Evolutionary conservation across 2,113 vertebrate species (phyloP), one percentile per base, ranked within the genome.

Genomic region (Microtus pennsylvanicus): DNA sequence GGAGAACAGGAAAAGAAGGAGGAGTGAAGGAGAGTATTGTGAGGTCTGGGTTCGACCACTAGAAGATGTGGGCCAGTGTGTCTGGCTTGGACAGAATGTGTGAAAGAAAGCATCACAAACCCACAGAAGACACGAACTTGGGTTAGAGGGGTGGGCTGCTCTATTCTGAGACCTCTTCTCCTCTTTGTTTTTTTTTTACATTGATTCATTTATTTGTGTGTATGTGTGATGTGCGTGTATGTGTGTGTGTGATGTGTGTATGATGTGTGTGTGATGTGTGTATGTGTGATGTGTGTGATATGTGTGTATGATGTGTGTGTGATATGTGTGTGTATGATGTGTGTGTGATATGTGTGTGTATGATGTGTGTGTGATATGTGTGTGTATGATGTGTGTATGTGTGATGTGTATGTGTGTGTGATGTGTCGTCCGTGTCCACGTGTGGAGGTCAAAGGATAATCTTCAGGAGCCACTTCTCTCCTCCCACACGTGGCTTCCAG

Each of bases 1-100:
- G 55, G 55, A 58, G 55, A 58, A 22, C 22, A 76, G 58, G 55
- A 45, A 35, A 30, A 45, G 30, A 52, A 52, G 50, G 13, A 33
- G 4, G 2, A 6, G 67, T 6, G 12, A 38, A 28, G 50, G n/a
- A 21, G n/a, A 58, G 17, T 30, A 3, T 50, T 50, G 45, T 7
- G 26, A 7, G n/a, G 9, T 4, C 10, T 4, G 13, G 7, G 35
- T 14, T 16, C 35, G 65, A 26, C 21, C 11, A 17, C 1, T 47
- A 63, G 28, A 10, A 30, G 65, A 16, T 3, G 1, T 8, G 26
- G 58, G 26, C 11, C 6, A 4, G 0, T 3, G 28, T 11, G 1
- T 70, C 47, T 65, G 83, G 5, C 50, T 47, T n/a, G 70, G 50
- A 74, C 0, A 2, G 55, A 17, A 50, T 9, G 28, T 21, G 7